Percentiles rank a stretch among this genome's conserved stretches.
phyloP scores from a whole-genome alignment of 2,888 invertebrate genomes.

The Colletes collaris region DNA sequence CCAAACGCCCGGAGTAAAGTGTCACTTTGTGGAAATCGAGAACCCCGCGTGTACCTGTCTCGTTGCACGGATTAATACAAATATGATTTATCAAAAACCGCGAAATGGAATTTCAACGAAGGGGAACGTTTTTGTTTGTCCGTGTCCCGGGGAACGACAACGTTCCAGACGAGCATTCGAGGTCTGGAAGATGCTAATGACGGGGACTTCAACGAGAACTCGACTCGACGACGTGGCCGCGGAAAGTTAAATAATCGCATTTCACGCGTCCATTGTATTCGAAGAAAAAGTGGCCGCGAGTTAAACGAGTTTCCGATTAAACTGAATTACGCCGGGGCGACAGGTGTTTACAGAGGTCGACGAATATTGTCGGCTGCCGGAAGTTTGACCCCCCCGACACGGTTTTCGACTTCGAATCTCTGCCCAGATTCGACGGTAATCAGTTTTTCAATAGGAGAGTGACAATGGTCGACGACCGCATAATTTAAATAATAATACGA shows the following conservation, averaged over 20 bases:
- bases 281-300: not conserved
- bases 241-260: constrained; percentile 23
- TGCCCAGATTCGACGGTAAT: constrained; percentile 14
- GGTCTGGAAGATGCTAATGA: no score
- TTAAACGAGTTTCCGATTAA: constrained; percentile 54
- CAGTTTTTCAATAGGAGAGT: constrained; percentile 5
- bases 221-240: not conserved
- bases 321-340: constrained; percentile 36
- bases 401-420: constrained; percentile 7
- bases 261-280: not conserved
- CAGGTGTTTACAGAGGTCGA: constrained; percentile 46
- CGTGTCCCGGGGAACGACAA: no score
- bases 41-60: not conserved
- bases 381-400: constrained; percentile 21
- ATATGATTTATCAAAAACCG: no score
- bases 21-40: constrained; percentile 32
- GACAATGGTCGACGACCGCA: no score
- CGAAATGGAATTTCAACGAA: no score
- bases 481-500: no score
- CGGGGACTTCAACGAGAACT: not conserved
- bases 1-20: constrained; percentile 10
- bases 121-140: no score
- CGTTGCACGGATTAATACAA: constrained; percentile 1
- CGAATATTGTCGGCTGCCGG: constrained; percentile 39
- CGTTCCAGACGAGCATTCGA: no score